Evolutionary conservation across 2,888 invertebrate species (phyloP), one percentile per base, ranked within the genome.

Genomic region (Leuctra nigra): DNA sequence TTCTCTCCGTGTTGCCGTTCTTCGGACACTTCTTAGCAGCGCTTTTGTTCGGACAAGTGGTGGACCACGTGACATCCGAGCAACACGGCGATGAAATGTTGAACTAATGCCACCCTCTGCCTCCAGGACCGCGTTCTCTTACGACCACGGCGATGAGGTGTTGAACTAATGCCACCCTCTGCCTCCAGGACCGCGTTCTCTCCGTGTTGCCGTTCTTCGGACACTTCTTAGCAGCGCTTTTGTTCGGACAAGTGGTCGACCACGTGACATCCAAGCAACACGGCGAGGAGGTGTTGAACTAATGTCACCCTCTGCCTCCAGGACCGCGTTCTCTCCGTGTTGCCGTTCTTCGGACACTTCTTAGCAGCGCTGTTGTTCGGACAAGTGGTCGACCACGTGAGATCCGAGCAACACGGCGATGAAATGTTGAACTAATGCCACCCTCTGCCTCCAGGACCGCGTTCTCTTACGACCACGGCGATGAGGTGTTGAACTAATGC

Each of bases 11-110:
- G 6, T 65, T 79, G 60, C 79, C 79, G 11, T 78, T 78, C 60
- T 75, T 79, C 46, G 79, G 79, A 9, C 77, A 79, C 63, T 79
- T 79, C 62, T 70, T 78, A 66, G 76, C 78, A 20, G 78, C 79
- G 1, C 69, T 79, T 48, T 75, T 76, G 1, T 78, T 78, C 58
- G 79, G 79, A 4, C 72, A 76, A n/a, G 71, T 79, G 1, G 78
- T 77, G 4, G 79, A 79, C 66, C 78, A 77, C 61, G 74, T 78
- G 29, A 68, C 78, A 60, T 73, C 73, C 63, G 74, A 77, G n/a
- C 74, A 73, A 56, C 70, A 78, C 24, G 75, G n/a, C n/a, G n/a
- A n/a, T n/a, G n/a, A n/a, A n/a, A n/a, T n/a, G n/a, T n/a, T n/a
- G n/a, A n/a, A n/a, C n/a, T n/a, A n/a, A n/a, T n/a, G n/a, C n/a